Evolutionary conservation across 1,140 invertebrate species (phyloP), one percentile per base, ranked within the genome.

Genomic region (Drosophila paulistorum): DNA sequence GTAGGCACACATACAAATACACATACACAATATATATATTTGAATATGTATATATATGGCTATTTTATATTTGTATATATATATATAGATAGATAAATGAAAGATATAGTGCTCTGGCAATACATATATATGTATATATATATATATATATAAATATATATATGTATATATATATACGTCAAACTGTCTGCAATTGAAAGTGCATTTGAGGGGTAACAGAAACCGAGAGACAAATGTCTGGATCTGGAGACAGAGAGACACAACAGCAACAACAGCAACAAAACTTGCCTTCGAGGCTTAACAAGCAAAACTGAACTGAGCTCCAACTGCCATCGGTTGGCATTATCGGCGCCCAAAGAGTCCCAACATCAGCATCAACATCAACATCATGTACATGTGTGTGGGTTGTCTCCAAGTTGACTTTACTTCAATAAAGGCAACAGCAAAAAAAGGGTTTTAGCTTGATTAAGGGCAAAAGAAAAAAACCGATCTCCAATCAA

Each of bases 101-200:
- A 86, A 86, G 83, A 87, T 86, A 86, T 86, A 86, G 83, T 86
- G 84, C 83, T 65, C 71, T 71, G 74, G 79, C 74, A 64, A 66
- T 66, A 66, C 65, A 54, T 70, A 68, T 76, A 87, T 26, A 4
- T 0, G 2, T 23, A 23, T 23, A 30, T 17, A 17, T 17, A 17
- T 17, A 17, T 79, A 83, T 89, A 87, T 79, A 86, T 79, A 83
- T 89, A 87, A n/a, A n/a, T n/a, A n/a, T n/a, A n/a, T n/a, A n/a
- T n/a, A 26, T 1, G 4, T 30, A 30, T 6, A 30, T 30, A 30
- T 79, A 83, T 89, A 87, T 79, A 86, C 83, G 84, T 86, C 83
- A 86, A 89, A 74, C 84, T 87, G 84, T 87, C 84, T 87, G 79
- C 83, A 87, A 87, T 87, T 87, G 84, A 87, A 87, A 87, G 83